Evolutionary conservation across 2,888 invertebrate genomes (phyloP).

Genomic region (Mythimna vitellina): DNA sequence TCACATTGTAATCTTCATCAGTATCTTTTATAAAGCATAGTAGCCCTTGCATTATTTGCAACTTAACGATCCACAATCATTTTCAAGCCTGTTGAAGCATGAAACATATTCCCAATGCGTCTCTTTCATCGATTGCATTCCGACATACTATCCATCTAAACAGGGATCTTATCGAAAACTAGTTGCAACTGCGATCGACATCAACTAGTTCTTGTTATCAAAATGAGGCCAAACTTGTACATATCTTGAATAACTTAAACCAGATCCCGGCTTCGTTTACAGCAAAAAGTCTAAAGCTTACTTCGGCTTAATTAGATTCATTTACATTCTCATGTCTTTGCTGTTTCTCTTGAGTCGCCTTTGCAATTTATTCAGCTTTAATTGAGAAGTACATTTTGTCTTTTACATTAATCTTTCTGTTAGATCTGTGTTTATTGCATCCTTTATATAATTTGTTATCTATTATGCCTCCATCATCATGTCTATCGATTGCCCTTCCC

Average conservation of each 20-base stretch:
- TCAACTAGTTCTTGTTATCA: slow-evolving; percentile 61
- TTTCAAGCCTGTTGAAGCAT: slow-evolving; percentile 9
- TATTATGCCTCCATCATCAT: slow-evolving; percentile 23
- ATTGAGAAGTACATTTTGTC: not conserved
- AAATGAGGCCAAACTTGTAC: slow-evolving; percentile 60
- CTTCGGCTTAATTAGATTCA: slow-evolving; percentile 44
- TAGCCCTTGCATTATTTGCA: slow-evolving; percentile 19
- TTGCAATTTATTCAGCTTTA: not conserved
- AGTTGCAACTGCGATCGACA: slow-evolving; percentile 53
- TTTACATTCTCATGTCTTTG: slow-evolving; percentile 35
- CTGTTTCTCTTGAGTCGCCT: slow-evolving; percentile 7
- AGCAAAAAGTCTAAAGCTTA: slow-evolving; percentile 48
- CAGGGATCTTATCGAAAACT: slow-evolving; percentile 52
- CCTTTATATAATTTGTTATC: slow-evolving; percentile 28
- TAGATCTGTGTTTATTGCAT: not conserved
- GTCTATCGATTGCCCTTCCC: slow-evolving; percentile 34
- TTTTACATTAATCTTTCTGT: slow-evolving; percentile 8
- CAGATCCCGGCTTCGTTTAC: slow-evolving; percentile 41
- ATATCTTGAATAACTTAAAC: slow-evolving; percentile 59
- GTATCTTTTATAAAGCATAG: not conserved
- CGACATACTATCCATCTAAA: slow-evolving; percentile 46
- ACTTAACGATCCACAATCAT: not conserved
- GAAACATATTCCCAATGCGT: slow-evolving; percentile 19
- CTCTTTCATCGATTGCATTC: slow-evolving; percentile 47
- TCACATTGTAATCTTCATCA: not conserved